These are phyloP conservation scores for Notoglanidium macrostoma DNA, from an alignment of 2,797 vertebrate species.

Conservation along the genomic window DNA sequence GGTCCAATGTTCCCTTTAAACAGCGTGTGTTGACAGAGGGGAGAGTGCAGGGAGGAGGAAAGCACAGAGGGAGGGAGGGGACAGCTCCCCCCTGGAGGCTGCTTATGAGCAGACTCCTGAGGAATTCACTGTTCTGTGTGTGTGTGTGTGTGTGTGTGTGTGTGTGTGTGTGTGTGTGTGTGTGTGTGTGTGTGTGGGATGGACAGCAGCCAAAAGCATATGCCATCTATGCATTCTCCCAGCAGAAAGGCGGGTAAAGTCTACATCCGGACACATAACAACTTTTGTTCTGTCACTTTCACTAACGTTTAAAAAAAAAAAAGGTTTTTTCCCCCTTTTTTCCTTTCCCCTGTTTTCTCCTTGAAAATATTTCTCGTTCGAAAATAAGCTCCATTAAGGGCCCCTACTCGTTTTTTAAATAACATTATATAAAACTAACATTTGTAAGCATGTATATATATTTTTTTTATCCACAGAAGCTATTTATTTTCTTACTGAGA, in stretches of 20 bases:
- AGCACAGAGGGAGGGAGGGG: constrained; percentile 19
- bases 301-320: neutral
- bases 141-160: constrained; percentile 53
- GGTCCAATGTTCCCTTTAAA: constrained; percentile 53
- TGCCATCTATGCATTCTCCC: constrained; percentile 75
- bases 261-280: constrained; percentile 70
- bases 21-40: constrained; percentile 52
- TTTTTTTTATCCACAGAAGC: neutral
- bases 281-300: constrained; percentile 23
- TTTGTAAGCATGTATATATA: neutral
- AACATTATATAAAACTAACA: neutral
- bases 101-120: constrained; percentile 51
- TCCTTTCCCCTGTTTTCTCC: neutral
- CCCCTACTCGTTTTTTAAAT: too few species aligned
- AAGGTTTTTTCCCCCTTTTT: neutral
- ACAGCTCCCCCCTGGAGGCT: constrained; percentile 42
- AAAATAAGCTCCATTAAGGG: neutral
- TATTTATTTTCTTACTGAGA: neutral
- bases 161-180: constrained; percentile 50
- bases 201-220: constrained; percentile 74
- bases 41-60: constrained; percentile 42
- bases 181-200: constrained; percentile 64
- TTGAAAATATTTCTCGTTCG: neutral
- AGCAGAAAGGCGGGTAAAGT: constrained; percentile 59
- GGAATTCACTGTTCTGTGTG: constrained; percentile 53